Evolutionary conservation across 2,113 vertebrate species (phyloP).

Genomic region (Crotalus helleri): DNA sequence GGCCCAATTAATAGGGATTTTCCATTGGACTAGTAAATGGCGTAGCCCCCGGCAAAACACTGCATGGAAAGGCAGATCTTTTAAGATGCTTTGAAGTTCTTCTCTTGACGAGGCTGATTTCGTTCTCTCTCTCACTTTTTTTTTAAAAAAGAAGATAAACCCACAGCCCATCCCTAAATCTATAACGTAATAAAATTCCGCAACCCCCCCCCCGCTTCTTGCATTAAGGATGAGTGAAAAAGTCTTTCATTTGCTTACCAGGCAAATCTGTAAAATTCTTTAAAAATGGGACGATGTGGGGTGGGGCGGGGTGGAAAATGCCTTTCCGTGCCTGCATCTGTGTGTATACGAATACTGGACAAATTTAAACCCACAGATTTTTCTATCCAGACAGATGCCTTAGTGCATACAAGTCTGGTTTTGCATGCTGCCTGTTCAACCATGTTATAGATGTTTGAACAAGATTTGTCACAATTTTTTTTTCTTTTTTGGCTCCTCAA

Average conservation of each 20-base stretch:
- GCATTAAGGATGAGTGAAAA: background rate
- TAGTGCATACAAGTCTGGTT: background rate
- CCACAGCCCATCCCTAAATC: background rate
- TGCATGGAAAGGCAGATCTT: background rate
- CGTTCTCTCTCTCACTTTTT: background rate
- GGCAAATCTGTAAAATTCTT: background rate
- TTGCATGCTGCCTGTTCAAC: background rate
- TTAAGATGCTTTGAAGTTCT: background rate
- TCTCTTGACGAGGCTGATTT: background rate
- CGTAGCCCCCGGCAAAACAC: background rate
- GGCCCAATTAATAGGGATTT: constrained; percentile 20
- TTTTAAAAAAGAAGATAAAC: background rate
- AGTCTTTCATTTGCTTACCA: background rate
- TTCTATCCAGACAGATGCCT: background rate
- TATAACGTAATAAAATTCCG: background rate
- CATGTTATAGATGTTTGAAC: background rate
- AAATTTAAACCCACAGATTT: background rate
- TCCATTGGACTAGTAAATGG: background rate
- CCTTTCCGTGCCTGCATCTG: background rate
- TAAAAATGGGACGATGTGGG: background rate
- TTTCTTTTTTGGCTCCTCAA: background rate
- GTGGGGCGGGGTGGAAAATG: background rate
- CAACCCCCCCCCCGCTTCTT: too few species aligned
- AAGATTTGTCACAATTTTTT: background rate
- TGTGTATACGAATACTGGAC: background rate